A percentile compares a stretch with the other conserved stretches of the same genome.
phyloP scores from a whole-genome alignment of 2,888 invertebrate genomes.

The Eristalis tenax region DNA sequence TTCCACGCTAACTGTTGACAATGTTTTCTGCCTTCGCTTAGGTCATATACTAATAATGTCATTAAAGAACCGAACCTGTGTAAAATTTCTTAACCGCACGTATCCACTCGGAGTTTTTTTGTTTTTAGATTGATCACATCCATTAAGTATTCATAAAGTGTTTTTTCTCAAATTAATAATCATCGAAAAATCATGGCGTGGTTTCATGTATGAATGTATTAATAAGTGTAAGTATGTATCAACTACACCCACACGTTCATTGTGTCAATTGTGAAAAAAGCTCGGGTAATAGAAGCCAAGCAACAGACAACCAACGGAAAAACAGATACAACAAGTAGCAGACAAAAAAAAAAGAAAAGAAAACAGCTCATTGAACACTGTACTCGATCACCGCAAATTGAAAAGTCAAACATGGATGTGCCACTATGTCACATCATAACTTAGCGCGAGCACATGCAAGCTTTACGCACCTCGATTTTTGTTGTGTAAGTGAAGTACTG shows the following conservation, averaged over 20 bases:
- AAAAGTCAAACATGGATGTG: constrained; percentile 43
- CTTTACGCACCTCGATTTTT: constrained; percentile 50
- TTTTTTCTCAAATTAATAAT: constrained; percentile 38
- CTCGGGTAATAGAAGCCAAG: constrained; percentile 15
- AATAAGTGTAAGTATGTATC: background rate
- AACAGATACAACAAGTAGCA: constrained; percentile 6
- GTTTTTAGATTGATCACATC: constrained; percentile 24
- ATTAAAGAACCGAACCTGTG: constrained; percentile 42
- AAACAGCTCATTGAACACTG: constrained; percentile 16
- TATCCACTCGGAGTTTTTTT: background rate
- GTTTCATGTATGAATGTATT: constrained; percentile 15
- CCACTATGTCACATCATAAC: constrained; percentile 31
- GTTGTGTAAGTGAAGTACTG: constrained; percentile 44
- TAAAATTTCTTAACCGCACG: constrained; percentile 46
- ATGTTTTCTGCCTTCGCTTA: constrained; percentile 38
- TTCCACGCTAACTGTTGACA: background rate
- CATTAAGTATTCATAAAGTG: constrained; percentile 52
- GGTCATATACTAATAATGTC: constrained; percentile 46
- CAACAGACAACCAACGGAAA: constrained; percentile 34
- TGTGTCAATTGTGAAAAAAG: constrained; percentile 14
- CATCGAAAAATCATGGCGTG: constrained; percentile 41
- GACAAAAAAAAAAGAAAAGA: background rate
- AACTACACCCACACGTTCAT: constrained; percentile 18
- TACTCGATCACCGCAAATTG: constrained; percentile 34
- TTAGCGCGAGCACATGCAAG: constrained; percentile 18